Conservation (phyloP, 1,140 invertebrate species). For the Andricus grossulariae region DNA sequence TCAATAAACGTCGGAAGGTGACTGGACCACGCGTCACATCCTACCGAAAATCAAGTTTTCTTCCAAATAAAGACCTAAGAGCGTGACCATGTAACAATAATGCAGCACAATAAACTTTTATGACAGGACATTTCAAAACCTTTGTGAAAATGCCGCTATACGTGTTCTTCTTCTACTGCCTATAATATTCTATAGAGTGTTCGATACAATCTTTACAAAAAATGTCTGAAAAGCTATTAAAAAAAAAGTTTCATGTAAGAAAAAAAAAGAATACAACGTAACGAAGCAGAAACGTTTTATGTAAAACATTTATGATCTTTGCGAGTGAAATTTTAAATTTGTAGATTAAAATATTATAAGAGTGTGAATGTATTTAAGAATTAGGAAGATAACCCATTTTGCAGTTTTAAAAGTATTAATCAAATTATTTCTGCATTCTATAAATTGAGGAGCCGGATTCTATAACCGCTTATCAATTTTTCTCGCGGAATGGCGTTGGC, state of each 20-base stretch:
- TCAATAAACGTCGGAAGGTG: constrained; percentile 21
- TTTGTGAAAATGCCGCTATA: constrained; percentile 48
- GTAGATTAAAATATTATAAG: background rate
- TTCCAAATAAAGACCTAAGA: constrained; percentile 52
- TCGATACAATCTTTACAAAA: background rate
- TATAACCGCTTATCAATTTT: no score
- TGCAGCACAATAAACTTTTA: constrained; percentile 57
- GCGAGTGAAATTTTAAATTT: no score
- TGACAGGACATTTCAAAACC: constrained; percentile 49
- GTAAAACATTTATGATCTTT: background rate
- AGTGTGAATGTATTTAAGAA: no score
- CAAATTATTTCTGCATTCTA: no score
- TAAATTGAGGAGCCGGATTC: no score
- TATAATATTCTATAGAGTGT: background rate
- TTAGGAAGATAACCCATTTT: no score
- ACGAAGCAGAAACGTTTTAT: constrained; percentile 3
- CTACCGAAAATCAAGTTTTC: constrained; percentile 46
- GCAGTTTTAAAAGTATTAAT: no score
- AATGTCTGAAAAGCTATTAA: background rate
- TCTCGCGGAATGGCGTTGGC: no score
- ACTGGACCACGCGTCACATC: constrained; percentile 27
- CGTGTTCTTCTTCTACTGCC: background rate
- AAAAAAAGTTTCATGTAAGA: background rate
- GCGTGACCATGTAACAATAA: constrained; percentile 51
- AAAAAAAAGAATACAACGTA: background rate